Evolutionary conservation across 30 jellyfish, hydroid and myxozoan genomes (phyloP).

Genomic region (Nemopilema nomurai): DNA sequence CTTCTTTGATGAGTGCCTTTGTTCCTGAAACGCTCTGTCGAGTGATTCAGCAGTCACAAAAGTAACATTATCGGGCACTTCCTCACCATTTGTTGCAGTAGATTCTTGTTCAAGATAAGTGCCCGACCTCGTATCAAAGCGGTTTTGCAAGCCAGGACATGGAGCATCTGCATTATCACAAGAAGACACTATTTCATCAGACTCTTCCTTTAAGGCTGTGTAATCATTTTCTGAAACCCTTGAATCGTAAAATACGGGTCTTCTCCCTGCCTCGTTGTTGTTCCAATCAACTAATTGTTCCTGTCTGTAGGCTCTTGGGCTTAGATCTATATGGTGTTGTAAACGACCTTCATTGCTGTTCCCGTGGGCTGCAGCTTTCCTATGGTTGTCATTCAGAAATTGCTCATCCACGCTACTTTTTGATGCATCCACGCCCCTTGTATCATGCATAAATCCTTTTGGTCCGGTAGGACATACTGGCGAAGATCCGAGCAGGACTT

Average conservation of each 20-base stretch:
- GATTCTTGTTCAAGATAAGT: neutral
- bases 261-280: neutral
- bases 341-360: neutral
- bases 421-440: neutral
- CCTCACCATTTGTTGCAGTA: neutral
- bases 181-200: neutral
- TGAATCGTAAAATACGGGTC: neutral
- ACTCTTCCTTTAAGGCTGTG: neutral
- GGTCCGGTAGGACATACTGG: neutral
- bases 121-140: neutral
- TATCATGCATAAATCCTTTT: neutral
- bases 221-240: neutral
- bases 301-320: neutral
- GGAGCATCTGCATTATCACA: neutral
- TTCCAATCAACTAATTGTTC: neutral
- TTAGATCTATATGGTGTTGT: neutral
- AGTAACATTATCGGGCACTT: conserved; percentile 51
- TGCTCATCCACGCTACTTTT: neutral
- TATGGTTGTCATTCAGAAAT: neutral
- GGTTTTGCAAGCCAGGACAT: neutral
- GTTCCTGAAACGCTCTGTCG: conserved; percentile 29
- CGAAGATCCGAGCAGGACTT: neutral
- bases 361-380: neutral
- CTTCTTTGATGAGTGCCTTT: neutral
- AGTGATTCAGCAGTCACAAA: conserved; percentile 62